Evolutionary conservation across 2,797 vertebrate species (phyloP).

Genomic region (Tauraco hartlaubi): DNA sequence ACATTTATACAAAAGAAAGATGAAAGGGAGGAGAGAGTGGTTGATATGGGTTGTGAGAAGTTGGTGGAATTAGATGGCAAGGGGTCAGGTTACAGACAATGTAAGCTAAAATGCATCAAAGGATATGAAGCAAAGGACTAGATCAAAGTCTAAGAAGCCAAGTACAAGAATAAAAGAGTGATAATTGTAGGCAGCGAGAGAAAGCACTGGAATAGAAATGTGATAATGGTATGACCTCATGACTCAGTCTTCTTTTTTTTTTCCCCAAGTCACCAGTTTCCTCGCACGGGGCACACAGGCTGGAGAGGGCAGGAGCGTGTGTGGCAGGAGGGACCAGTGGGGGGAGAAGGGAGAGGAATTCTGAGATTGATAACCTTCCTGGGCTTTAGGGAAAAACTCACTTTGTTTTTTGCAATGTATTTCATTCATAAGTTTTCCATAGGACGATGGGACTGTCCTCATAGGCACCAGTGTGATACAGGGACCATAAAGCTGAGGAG

Average conservation of each 20-base stretch:
- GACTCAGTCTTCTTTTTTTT: not conserved
- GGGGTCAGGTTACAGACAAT: slow-evolving; percentile 75
- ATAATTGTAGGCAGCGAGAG: slow-evolving; percentile 65
- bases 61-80: slow-evolving; percentile 66
- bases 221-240: slow-evolving; percentile 69
- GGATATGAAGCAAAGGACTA: slow-evolving; percentile 62
- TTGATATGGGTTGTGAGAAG: slow-evolving; percentile 61
- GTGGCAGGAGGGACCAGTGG: not conserved
- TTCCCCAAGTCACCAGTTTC: slow-evolving; percentile 1
- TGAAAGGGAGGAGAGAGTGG: slow-evolving; percentile 61
- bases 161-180: slow-evolving; percentile 69
- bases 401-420: not conserved
- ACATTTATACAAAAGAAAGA: slow-evolving; percentile 75
- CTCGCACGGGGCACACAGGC: rapidly evolving
- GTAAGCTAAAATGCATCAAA: slow-evolving; percentile 78
- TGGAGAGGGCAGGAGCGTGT: not conserved
- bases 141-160: slow-evolving; percentile 77
- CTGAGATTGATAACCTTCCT: not conserved
- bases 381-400: not conserved
- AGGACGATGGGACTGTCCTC: not conserved
- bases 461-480: not conserved
- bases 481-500: not conserved
- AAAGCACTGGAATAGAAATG: slow-evolving; percentile 69
- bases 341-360: not conserved
- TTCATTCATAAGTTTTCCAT: not conserved